Base-by-base conservation (phyloP, 2,888 invertebrate species). In the Notodromas monacha region DNA sequence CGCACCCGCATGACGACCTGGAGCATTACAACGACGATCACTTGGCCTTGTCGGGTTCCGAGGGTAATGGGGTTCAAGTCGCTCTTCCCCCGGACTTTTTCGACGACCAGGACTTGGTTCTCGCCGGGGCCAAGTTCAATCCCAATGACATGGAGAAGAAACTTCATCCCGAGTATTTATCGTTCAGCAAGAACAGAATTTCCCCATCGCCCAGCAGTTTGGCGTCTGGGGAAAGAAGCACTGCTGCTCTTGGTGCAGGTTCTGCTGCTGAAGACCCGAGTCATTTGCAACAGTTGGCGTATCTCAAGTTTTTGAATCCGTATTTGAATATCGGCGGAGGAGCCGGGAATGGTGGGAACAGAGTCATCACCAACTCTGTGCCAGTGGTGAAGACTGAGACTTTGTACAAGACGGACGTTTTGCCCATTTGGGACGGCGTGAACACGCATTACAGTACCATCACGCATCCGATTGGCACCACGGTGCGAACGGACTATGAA, bases 21-120 rank as follows among this genome's bases (percentile, higher is more conserved):
- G 74, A 74, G 42, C 77, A 79, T 47, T 76, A 77, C 47, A 76
- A 76, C 42, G 69, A 69, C 14, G n/a, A n/a, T n/a, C 35, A 36
- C 33, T 56, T 79, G 28, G 76, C 77, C 42, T 77, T 76, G 48
- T 76, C 77, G 10, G 77, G 77, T 3, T 72, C 74, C 2, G 74
- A 76, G 49, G 48, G 77, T 12, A 70, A 74, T 45, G 36, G 40
- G 35, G 50, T 76, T 27, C 36, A 43, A 4, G 35, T 43, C 3
- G 41, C 41, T 11, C 41, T 41, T 10, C 77, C 77, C 43, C 55
- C 76, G 30, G 76, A 77, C 41, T 73, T 74, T 38, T 72, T 70
- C 1, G 74, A 74, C 40, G 65, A 68, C 35, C 66, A 66, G 39
- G 66, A 68, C 8, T 10, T 30, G 10, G 11, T 8, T 11, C 47